Evolutionary conservation across 1,140 invertebrate genomes (phyloP), one percentile per base, ranked within the genome.

Genomic region (Piezodorus guildinii): DNA sequence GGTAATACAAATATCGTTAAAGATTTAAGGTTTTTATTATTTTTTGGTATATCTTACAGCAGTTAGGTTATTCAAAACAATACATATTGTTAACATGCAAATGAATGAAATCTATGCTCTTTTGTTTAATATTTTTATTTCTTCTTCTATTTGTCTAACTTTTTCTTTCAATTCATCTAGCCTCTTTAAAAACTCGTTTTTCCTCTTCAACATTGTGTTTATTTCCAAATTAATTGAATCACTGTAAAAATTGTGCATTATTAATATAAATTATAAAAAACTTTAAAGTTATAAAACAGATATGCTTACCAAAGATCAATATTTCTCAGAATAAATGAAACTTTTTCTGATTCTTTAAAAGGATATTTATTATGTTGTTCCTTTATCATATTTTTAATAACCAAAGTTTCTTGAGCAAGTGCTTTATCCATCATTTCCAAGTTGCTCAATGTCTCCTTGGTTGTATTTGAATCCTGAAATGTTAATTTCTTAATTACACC

Each of bases 51-150:
- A 39, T 39, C 34, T 39, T 39, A 39, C 34, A 39, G 34, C 34
- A 39, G 6, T 39, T 39, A 39, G 12, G 34, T 39, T 39, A 39
- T 39, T 39, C 34, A 4, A 39, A 39, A 39, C 34, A 39, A 8
- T 39, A 39, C 34, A 39, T 10, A 6, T 39, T 39, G 34, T 39
- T 39, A 39, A 4, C 6, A 10, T 8, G 6, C 6, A 1, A 39
- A 10, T 12, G 12, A 39, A 39, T 39, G 3, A 39, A 39, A 12
- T 49, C 46, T 49, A 49, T 49, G 21, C n/a, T 21, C 21, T 17
- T 49, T 49, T 49, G 21, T 21, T 49, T 49, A 49, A 21, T 49
- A 19, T 17, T 49, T 49, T 49, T 49, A 49, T 49, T 49, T 49
- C 46, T 19, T 49, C 21, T 21, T 49, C 46, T 49, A 49, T 17